Evolutionary conservation across 2,888 invertebrate genomes (phyloP).

Genomic region (Cancer borealis): DNA sequence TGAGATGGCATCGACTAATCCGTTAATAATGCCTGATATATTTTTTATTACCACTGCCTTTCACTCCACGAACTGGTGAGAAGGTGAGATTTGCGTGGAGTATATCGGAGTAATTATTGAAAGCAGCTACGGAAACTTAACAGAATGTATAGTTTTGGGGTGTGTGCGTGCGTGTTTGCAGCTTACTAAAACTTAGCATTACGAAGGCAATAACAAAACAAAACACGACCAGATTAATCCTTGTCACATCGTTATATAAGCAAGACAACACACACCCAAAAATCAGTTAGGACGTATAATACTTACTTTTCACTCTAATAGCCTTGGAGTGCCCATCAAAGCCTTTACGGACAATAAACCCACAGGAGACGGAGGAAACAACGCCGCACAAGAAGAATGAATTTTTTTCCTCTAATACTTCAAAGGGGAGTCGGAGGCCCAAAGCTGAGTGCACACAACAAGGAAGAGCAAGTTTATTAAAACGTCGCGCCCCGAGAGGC

Average conservation of each 20-base stretch:
- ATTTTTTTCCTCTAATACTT: background rate
- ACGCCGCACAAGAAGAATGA: background rate
- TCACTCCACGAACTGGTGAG: background rate
- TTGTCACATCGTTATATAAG: background rate
- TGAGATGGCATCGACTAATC: background rate
- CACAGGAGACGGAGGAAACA: background rate
- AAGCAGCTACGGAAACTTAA: background rate
- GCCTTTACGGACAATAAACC: constrained; percentile 10
- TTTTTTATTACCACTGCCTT: background rate
- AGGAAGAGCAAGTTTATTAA: background rate
- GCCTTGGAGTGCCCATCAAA: background rate
- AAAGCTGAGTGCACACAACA: constrained; percentile 8
- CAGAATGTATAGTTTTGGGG: background rate
- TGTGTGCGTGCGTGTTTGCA: background rate
- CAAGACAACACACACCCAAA: background rate
- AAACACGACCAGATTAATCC: background rate
- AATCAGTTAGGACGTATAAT: background rate
- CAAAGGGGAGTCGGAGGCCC: background rate
- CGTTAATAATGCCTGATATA: background rate
- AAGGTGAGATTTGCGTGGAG: background rate
- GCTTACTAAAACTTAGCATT: background rate
- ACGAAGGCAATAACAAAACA: background rate
- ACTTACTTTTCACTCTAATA: background rate
- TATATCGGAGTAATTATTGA: background rate
- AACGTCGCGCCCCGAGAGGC: background rate